Evolutionary conservation across 2,888 invertebrate genomes (phyloP), one percentile per base, ranked within the genome.

Genomic region (Danaus chrysippus): DNA sequence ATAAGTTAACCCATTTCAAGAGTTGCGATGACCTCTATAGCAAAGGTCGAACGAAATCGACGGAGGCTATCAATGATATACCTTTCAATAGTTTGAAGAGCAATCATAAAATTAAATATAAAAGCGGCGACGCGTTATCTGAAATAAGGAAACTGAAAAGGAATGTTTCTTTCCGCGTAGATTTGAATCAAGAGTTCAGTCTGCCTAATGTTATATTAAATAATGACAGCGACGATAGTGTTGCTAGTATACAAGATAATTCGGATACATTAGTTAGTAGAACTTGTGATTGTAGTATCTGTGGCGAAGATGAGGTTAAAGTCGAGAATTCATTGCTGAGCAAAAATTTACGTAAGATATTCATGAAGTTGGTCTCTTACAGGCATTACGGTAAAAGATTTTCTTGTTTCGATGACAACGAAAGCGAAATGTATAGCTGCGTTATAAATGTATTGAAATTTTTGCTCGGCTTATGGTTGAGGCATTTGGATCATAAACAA

Each of bases 401-500:
- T 72, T 75, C 75, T 13, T 83, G 74, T 73, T 82, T 80, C 80
- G 87, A 88, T 66, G 86, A 86, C 74, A 87, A 83, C 49, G 84
- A 86, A 15, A 77, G 74, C 53, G 89, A 88, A 76, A 88, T 88
- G 87, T 86, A 80, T 68, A 81, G 71, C 62, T 86, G 87, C 75
- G 65, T 90, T 64, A 78, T 87, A 74, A 80, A 87, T 69, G 77
- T 87, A 61, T 68, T 91, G 66, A 89, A 89, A 73, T 76, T 91
- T 72, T 74, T 91, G 76, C 72, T 91, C 66, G 91, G 90, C 63
- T 77, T 91, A 66, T 91, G 91, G 91, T 79, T 91, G 69, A 81
- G 91, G 71, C 90, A 90, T 80, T 78, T 83, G 66, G 88, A 88
- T 78, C 90, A 90, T 73, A 87, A 81, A 62, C 63, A 65, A 59